These are phyloP conservation scores for Eilema sororculum DNA, from an alignment of 2,888 invertebrate genomes.

Conservation along the genomic window DNA sequence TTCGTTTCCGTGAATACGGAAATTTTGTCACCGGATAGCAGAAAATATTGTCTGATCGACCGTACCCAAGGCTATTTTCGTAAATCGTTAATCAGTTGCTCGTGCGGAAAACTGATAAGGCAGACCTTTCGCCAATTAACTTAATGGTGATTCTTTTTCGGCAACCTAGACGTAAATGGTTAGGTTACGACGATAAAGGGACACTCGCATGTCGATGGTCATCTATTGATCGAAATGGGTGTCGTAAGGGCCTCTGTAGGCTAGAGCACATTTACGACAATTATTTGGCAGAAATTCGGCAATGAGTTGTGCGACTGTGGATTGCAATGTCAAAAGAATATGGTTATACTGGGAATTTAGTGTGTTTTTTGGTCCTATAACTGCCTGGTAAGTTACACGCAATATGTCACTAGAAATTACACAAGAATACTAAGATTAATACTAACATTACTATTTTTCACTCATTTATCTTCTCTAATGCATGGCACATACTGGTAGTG, in stretches of 20 bases:
- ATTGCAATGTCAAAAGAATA: background rate
- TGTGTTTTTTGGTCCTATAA: too few relatives aligned
- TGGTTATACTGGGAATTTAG: background rate
- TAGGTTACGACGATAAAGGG: conserved; percentile 48
- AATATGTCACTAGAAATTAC: too few relatives aligned
- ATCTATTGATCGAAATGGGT: conserved; percentile 55
- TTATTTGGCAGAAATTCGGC: background rate
- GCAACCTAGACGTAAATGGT: conserved; percentile 62
- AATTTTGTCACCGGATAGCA: conserved; percentile 35
- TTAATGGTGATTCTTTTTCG: conserved; percentile 81
- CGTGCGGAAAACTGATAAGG: conserved; percentile 82
- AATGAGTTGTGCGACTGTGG: background rate
- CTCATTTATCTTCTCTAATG: too few relatives aligned
- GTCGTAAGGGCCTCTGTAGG: conserved; percentile 2
- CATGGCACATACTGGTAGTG: too few relatives aligned
- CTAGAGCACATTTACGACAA: conserved; percentile 1
- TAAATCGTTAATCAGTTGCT: conserved; percentile 82
- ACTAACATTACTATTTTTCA: too few relatives aligned
- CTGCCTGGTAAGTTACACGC: too few relatives aligned
- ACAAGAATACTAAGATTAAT: too few relatives aligned
- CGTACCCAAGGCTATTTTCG: conserved; percentile 73
- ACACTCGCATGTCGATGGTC: conserved; percentile 51
- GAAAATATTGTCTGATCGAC: conserved; percentile 67
- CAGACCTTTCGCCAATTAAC: conserved; percentile 81
- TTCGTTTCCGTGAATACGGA: conserved; percentile 31